Conservation (phyloP, 2,888 invertebrate genomes). For the Troides aeacus region DNA sequence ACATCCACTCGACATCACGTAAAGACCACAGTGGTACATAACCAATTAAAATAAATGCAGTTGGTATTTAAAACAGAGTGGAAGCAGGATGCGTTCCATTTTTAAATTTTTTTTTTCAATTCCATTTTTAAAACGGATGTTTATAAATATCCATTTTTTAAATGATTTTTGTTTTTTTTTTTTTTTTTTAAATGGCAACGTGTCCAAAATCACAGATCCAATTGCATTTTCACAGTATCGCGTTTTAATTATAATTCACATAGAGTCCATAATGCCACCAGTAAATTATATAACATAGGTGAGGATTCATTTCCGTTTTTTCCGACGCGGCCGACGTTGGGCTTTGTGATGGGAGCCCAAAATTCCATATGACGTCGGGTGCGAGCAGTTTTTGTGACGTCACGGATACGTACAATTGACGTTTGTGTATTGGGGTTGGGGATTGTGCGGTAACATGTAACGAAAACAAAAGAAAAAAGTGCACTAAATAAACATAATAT, state of each 20-base stretch:
- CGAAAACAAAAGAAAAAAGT: constrained; percentile 78
- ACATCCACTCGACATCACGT: constrained; percentile 56
- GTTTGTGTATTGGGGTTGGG: constrained; percentile 65
- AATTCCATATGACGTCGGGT: constrained; percentile 63
- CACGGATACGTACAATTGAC: constrained; percentile 45
- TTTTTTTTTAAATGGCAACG: constrained; percentile 32
- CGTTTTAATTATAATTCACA: constrained; percentile 31
- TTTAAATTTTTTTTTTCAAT: background rate
- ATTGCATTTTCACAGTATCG: constrained; percentile 50
- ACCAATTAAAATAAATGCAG: constrained; percentile 50
- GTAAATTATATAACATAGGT: constrained; percentile 1
- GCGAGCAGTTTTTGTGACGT: constrained; percentile 45
- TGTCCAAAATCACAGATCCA: constrained; percentile 65
- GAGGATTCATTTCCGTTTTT: constrained; percentile 73
- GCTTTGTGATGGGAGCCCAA: constrained; percentile 75
- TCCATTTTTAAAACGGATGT: constrained; percentile 28
- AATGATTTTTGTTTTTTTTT: constrained; percentile 25
- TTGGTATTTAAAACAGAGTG: constrained; percentile 34
- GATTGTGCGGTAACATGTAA: constrained; percentile 79
- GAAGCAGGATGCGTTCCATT: constrained; percentile 33
- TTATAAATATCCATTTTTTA: constrained; percentile 24
- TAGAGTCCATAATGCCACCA: constrained; percentile 45
- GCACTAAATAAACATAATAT: constrained; percentile 77
- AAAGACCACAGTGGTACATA: constrained; percentile 71
- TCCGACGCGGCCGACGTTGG: constrained; percentile 78